Evolutionary conservation across 2,888 invertebrate species (phyloP).

Genomic region (Noctua janthe): DNA sequence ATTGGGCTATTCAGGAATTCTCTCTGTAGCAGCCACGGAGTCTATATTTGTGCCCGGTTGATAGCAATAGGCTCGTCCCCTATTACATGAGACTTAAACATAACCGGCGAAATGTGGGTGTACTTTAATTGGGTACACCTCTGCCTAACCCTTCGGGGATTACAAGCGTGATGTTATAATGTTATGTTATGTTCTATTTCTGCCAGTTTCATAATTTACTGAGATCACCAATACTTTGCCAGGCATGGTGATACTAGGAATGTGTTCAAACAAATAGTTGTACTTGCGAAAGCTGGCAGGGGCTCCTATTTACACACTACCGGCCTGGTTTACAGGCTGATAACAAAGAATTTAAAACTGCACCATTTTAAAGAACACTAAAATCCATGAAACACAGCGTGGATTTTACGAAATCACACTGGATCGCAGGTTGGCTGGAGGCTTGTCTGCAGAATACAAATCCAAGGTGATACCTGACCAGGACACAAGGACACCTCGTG

Average conservation of each 20-base stretch:
- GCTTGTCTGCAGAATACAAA: conserved; percentile 83
- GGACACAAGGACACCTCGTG: conserved; percentile 67
- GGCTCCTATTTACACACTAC: background rate
- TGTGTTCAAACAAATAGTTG: background rate
- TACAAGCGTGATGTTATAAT: background rate
- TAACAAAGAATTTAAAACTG: conserved; percentile 41
- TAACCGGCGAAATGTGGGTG: background rate
- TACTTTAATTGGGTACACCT: background rate
- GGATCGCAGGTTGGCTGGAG: conserved; percentile 77
- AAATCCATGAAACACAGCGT: conserved; percentile 72
- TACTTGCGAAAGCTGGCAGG: background rate
- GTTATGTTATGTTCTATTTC: background rate
- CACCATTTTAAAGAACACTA: conserved; percentile 44
- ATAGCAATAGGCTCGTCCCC: too few species aligned
- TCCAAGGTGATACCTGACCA: conserved; percentile 79
- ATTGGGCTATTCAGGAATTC: too few species aligned
- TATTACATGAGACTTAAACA: too few species aligned
- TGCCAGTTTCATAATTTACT: background rate
- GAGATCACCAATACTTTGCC: background rate
- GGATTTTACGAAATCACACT: conserved; percentile 81
- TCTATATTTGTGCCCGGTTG: too few species aligned
- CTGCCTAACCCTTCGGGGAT: background rate
- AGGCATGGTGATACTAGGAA: background rate
- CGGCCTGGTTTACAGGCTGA: background rate
- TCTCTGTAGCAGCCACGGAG: too few species aligned